Conservation (phyloP, 2,888 invertebrate genomes). For the Melinaea marsaeus region DNA sequence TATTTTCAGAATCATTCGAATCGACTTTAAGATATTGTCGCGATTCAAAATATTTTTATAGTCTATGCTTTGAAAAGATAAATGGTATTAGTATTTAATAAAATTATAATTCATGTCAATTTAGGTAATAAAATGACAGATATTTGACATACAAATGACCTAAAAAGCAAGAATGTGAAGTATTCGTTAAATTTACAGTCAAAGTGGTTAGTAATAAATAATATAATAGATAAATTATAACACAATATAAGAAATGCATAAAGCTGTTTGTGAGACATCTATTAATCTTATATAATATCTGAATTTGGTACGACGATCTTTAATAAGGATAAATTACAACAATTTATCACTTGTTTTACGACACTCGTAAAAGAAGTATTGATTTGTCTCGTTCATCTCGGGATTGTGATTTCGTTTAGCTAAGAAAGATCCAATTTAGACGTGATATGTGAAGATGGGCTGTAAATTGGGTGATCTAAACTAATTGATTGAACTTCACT, state of each 20-base stretch:
- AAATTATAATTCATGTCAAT: too few relatives aligned
- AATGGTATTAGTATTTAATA: too few relatives aligned
- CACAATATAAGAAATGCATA: background rate
- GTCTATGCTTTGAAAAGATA: too few relatives aligned
- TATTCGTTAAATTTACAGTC: background rate
- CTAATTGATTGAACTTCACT: background rate
- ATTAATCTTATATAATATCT: slow-evolving; percentile 11
- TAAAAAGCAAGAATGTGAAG: too few relatives aligned
- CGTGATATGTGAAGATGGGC: background rate
- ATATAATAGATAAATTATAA: background rate
- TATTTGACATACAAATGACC: too few relatives aligned
- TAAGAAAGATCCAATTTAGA: background rate
- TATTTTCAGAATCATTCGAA: too few relatives aligned
- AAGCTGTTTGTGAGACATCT: slow-evolving; percentile 1
- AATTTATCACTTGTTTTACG: slow-evolving; percentile 34
- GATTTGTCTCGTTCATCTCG: slow-evolving; percentile 20
- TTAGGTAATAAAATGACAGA: too few relatives aligned
- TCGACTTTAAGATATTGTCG: too few relatives aligned
- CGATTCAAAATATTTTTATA: too few relatives aligned
- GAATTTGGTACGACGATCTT: slow-evolving; percentile 19
- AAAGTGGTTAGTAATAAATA: background rate
- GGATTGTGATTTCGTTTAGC: slow-evolving; percentile 10
- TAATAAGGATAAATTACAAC: slow-evolving; percentile 28
- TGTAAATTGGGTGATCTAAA: background rate
- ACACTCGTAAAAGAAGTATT: slow-evolving; percentile 32